phyloP scores from a whole-genome alignment of 2,888 invertebrate genomes.

The Phengaris arion region DNA sequence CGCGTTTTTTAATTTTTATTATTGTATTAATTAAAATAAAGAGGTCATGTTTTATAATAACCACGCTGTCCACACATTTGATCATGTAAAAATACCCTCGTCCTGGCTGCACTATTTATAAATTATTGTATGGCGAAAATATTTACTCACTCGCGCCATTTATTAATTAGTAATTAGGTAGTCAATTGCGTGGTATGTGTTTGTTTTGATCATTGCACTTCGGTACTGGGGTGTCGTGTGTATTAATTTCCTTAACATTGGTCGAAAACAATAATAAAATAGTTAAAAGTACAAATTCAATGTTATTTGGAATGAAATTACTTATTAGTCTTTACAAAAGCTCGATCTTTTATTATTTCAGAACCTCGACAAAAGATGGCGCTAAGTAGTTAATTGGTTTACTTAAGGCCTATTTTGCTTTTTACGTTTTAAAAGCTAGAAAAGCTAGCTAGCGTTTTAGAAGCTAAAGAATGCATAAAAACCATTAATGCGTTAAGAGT shows the following conservation, averaged over 20 bases:
- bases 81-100: conserved; percentile 15
- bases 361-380: neutral
- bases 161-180: neutral
- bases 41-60: neutral
- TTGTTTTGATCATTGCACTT: neutral
- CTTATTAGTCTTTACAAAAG: neutral
- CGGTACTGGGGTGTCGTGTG: neutral
- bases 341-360: neutral
- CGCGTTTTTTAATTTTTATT: no score
- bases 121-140: neutral
- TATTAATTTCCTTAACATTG: neutral
- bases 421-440: no score
- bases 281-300: no score
- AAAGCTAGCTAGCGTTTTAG: no score
- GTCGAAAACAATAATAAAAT: no score
- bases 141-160: neutral
- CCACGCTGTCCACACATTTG: neutral
- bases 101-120: neutral
- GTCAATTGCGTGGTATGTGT: neutral
- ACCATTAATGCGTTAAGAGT: no score
- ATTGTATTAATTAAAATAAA: neutral
- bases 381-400: neutral
- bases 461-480: no score
- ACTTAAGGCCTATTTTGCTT: no score
- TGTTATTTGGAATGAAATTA: no score